Conservation (phyloP, 2,888 invertebrate genomes). For the Choreutis nemorana region DNA sequence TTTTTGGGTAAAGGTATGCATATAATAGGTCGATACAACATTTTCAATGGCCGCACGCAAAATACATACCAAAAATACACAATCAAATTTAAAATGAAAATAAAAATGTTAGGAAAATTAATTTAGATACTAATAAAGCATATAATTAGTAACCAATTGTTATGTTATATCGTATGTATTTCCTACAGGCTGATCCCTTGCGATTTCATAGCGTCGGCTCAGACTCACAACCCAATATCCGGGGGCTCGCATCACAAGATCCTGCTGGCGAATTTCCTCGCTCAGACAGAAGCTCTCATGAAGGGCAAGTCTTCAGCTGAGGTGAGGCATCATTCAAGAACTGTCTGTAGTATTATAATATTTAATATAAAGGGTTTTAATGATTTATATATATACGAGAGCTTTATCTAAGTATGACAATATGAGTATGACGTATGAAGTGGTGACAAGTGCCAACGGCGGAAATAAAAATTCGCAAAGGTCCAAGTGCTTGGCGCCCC, state of each 20-base stretch:
- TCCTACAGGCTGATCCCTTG: constrained; percentile 87
- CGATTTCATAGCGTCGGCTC: constrained; percentile 95
- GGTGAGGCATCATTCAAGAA: constrained; percentile 20
- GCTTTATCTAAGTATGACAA: not conserved
- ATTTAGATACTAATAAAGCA: too few relatives aligned
- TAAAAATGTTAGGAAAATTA: too few relatives aligned
- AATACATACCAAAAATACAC: too few relatives aligned
- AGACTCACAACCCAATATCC: constrained; percentile 87
- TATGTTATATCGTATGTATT: constrained; percentile 1
- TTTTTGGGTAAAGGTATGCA: too few relatives aligned
- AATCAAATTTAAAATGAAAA: too few relatives aligned
- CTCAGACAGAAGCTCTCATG: constrained; percentile 99
- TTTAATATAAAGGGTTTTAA: not conserved
- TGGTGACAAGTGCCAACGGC: not conserved
- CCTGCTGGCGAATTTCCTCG: constrained; percentile 94
- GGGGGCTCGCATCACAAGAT: constrained; percentile 92
- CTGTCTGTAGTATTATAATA: not conserved
- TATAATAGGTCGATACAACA: too few relatives aligned
- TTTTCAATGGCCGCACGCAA: too few relatives aligned
- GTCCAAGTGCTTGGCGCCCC: not conserved
- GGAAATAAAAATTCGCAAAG: not conserved
- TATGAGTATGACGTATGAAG: constrained; percentile 32
- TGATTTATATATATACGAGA: not conserved
- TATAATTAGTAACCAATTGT: too few relatives aligned
- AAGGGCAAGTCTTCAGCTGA: constrained; percentile 68